phyloP scores from a whole-genome alignment of 2,888 invertebrate species.

The Anorthoa munda region DNA sequence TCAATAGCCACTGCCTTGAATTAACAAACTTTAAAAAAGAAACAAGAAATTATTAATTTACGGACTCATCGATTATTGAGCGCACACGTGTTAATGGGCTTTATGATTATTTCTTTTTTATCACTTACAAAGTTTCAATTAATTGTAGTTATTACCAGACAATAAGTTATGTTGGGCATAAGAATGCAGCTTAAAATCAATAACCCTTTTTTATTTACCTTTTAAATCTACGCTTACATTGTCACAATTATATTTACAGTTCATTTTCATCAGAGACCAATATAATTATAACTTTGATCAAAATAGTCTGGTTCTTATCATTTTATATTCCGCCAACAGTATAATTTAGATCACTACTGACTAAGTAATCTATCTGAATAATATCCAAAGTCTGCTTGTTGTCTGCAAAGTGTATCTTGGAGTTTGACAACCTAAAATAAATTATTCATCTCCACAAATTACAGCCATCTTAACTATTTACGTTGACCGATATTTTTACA shows the following conservation, averaged over 20 bases:
- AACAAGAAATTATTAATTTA: slow-evolving; percentile 84
- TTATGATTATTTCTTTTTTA: slow-evolving; percentile 77
- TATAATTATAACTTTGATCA: background rate
- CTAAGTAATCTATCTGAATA: too few relatives aligned
- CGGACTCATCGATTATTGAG: slow-evolving; percentile 84
- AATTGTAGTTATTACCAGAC: slow-evolving; percentile 56
- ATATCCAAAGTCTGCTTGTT: too few relatives aligned
- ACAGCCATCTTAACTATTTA: too few relatives aligned
- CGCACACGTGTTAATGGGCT: slow-evolving; percentile 86
- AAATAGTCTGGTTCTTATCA: background rate
- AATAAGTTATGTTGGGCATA: slow-evolving; percentile 43
- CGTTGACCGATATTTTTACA: too few relatives aligned
- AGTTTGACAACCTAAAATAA: too few relatives aligned
- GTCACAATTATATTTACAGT: background rate
- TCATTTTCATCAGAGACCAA: background rate
- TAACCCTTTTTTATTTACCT: slow-evolving; percentile 33
- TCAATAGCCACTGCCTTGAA: slow-evolving; percentile 74
- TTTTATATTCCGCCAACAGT: background rate
- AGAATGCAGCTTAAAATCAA: slow-evolving; percentile 47
- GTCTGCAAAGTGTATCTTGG: too few relatives aligned
- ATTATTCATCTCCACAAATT: too few relatives aligned
- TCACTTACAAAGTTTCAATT: slow-evolving; percentile 63
- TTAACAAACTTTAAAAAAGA: slow-evolving; percentile 82
- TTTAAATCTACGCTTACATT: slow-evolving; percentile 1
- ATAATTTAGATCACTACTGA: too few relatives aligned